A percentile compares a stretch with the other conserved stretches of the same genome.
phyloP scores from a whole-genome alignment of 2,888 invertebrate species.

The Amiota communis region DNA sequence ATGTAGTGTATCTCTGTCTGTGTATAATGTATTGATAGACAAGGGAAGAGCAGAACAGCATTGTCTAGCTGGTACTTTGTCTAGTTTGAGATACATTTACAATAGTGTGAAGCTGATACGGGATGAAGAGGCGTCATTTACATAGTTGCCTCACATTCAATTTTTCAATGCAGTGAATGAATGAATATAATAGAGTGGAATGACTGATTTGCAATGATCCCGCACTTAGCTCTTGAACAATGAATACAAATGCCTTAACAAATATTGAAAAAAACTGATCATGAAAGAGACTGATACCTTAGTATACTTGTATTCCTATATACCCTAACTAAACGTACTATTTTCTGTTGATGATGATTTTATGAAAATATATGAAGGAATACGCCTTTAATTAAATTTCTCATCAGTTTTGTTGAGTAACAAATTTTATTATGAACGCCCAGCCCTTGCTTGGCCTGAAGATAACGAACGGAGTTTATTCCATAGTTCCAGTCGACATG shows the following conservation, averaged over 20 bases:
- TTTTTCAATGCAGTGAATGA: too few species aligned
- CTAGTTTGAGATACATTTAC: slow-evolving; percentile 9
- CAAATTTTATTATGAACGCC: slow-evolving; percentile 40
- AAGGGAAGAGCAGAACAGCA: background rate
- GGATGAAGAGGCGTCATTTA: background rate
- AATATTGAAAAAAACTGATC: too few species aligned
- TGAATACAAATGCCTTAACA: too few species aligned
- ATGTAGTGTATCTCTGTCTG: background rate
- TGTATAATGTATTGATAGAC: slow-evolving; percentile 22
- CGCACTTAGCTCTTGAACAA: too few species aligned
- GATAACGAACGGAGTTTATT: background rate
- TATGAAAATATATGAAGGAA: slow-evolving; percentile 60
- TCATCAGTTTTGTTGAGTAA: slow-evolving; percentile 34
- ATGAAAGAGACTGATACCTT: too few species aligned
- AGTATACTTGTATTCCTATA: too few species aligned
- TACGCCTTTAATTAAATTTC: slow-evolving; percentile 64
- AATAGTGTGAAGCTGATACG: background rate
- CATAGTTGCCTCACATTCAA: too few species aligned
- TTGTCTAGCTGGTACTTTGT: too few species aligned
- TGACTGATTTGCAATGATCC: too few species aligned
- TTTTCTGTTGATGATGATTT: slow-evolving; percentile 29
- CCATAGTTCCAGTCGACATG: slow-evolving; percentile 7
- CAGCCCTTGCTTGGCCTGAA: background rate
- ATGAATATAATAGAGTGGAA: too few species aligned
- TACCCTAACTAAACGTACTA: slow-evolving; percentile 18